These are phyloP conservation scores for Chironex yamaguchii DNA, from an alignment of 30 jellyfish, hydroid and myxozoan species.

Conservation along the genomic window DNA sequence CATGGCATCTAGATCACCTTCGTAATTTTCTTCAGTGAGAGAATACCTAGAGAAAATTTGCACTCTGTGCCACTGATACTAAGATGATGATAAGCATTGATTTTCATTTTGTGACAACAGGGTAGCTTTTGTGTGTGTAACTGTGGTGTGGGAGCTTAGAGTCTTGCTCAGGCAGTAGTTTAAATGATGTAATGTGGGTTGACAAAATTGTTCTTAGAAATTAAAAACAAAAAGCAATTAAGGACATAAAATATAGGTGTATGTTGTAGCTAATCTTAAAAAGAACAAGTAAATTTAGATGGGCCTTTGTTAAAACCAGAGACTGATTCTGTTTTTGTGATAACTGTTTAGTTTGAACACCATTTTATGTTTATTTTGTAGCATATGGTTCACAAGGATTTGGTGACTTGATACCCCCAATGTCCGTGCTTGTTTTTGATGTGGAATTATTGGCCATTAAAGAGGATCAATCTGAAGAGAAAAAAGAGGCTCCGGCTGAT, in stretches of 20 bases:
- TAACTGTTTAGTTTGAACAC: background rate
- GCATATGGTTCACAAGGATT: slow-evolving; percentile 95
- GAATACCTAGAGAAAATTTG: too few species aligned
- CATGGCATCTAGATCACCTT: too few species aligned
- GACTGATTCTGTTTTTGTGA: background rate
- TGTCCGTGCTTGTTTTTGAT: slow-evolving; percentile 80
- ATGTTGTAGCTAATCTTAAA: background rate
- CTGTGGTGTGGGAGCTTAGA: too few species aligned
- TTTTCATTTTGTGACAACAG: too few species aligned
- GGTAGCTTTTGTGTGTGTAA: too few species aligned
- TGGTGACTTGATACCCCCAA: slow-evolving; percentile 85
- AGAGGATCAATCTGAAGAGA: slow-evolving; percentile 6
- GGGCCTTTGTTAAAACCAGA: background rate
- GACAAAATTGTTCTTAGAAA: too few species aligned
- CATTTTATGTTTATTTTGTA: slow-evolving; percentile 3
- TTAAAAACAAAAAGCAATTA: background rate
- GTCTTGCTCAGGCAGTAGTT: too few species aligned
- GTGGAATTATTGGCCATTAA: slow-evolving; percentile 72
- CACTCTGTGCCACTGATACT: too few species aligned
- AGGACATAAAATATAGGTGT: background rate
- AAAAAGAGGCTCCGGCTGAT: slow-evolving; percentile 6
- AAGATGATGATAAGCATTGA: too few species aligned
- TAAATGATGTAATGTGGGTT: too few species aligned
- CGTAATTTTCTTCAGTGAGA: too few species aligned
- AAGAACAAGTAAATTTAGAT: background rate